These are phyloP conservation scores for Strix aluco DNA, from an alignment of 2,113 vertebrate species.

Conservation along the genomic window DNA sequence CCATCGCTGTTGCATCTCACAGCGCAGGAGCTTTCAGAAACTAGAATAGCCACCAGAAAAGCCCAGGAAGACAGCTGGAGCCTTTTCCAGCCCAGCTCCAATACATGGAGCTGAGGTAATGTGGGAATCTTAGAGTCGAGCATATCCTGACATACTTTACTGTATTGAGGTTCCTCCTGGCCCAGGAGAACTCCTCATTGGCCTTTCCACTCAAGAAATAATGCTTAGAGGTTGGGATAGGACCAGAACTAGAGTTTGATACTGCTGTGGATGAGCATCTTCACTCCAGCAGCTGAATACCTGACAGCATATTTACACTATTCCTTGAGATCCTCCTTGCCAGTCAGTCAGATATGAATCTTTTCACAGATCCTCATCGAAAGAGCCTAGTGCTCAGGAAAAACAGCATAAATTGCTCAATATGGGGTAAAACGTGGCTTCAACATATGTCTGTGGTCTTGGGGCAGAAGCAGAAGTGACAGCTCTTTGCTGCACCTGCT, in stretches of 20 bases:
- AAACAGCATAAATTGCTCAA: neutral
- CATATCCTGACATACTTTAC: neutral
- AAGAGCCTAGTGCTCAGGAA: neutral
- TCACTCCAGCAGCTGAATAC: neutral
- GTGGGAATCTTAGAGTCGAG: neutral
- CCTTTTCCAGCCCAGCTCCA: neutral
- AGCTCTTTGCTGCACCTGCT: neutral
- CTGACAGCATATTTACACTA: fast-evolving
- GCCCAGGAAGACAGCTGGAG: neutral
- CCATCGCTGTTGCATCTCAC: neutral
- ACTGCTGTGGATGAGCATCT: neutral
- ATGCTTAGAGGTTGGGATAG: neutral
- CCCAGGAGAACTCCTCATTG: neutral
- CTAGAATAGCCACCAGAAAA: neutral
- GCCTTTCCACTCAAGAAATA: neutral
- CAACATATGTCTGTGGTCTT: neutral
- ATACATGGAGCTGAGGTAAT: neutral
- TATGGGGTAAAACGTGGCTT: neutral
- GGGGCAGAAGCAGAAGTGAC: neutral
- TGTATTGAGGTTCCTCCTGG: neutral
- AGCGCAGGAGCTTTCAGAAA: neutral
- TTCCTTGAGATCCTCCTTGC: neutral
- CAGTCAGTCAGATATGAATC: neutral
- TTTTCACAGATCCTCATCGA: neutral
- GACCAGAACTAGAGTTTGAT: neutral